These are phyloP conservation scores for Anguilla rostrata DNA, from an alignment of 2,113 vertebrate genomes.

Conservation along the genomic window DNA sequence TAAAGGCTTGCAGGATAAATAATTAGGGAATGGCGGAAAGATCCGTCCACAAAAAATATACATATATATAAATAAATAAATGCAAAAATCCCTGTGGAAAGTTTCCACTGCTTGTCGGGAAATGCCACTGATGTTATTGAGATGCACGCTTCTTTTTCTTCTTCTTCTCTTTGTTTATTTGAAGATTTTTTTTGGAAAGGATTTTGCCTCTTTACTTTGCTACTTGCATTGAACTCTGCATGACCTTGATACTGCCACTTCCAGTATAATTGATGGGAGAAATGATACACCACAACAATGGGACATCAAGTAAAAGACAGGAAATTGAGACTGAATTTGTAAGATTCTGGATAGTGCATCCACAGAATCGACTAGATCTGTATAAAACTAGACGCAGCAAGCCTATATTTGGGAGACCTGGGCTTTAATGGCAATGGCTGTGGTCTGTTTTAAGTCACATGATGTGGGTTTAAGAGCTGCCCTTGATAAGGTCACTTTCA, in stretches of 20 bases:
- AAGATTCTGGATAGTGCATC: not conserved
- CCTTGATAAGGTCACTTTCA: not conserved
- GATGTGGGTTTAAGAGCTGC: not conserved
- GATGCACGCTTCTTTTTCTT: not conserved
- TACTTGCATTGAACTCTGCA: not conserved
- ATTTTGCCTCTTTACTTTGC: not conserved
- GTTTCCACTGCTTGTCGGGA: conserved; percentile 54
- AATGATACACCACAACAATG: not conserved
- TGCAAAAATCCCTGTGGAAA: conserved; percentile 36
- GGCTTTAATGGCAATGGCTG: not conserved
- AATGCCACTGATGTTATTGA: not conserved
- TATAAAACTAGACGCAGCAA: not conserved
- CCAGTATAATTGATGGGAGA: not conserved
- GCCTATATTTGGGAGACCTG: not conserved
- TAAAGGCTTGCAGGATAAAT: conserved; percentile 73
- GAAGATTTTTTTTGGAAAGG: not conserved
- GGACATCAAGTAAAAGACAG: not conserved
- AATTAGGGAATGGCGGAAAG: conserved; percentile 63
- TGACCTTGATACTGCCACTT: not conserved
- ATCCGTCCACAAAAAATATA: conserved; percentile 34
- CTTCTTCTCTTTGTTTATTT: conserved; percentile 29
- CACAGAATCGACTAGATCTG: not conserved
- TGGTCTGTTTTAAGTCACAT: not conserved
- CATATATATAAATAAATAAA: too few species aligned
- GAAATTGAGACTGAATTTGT: not conserved